phyloP scores from a whole-genome alignment of 2,888 invertebrate species.

The Odontocerum albicorne region DNA sequence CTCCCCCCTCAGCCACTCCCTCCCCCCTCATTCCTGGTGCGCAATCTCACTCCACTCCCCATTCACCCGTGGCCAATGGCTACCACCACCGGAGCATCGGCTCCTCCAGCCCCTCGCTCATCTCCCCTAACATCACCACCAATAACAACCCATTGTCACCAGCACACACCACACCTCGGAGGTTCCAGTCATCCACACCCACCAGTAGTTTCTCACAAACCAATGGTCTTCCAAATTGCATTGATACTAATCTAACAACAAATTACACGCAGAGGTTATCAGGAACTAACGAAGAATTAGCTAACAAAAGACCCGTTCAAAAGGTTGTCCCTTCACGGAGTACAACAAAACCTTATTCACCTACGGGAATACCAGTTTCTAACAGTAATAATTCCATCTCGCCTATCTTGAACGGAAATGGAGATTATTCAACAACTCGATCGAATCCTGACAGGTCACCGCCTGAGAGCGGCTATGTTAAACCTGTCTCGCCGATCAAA shows the following conservation, averaged over 20 bases:
- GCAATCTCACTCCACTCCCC: slow-evolving; percentile 48
- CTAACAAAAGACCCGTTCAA: slow-evolving; percentile 69
- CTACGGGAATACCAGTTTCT: slow-evolving; percentile 43
- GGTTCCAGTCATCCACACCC: slow-evolving; percentile 45
- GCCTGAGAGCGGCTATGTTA: slow-evolving; percentile 53
- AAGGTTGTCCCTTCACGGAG: slow-evolving; percentile 81
- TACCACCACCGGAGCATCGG: slow-evolving; percentile 59
- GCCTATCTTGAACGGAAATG: slow-evolving; percentile 33
- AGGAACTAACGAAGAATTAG: slow-evolving; percentile 14
- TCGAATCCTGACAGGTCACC: slow-evolving; percentile 33
- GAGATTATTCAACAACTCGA: slow-evolving; percentile 24
- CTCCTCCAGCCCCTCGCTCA: slow-evolving; percentile 53
- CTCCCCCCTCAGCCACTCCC: slow-evolving; percentile 56
- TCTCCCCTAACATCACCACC: slow-evolving; percentile 44
- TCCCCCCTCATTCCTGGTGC: slow-evolving; percentile 56
- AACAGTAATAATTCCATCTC: slow-evolving; percentile 40
- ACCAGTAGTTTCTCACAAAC: slow-evolving; percentile 40
- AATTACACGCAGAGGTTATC: neutral
- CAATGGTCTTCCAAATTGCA: slow-evolving; percentile 37
- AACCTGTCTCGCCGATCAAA: slow-evolving; percentile 68
- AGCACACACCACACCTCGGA: slow-evolving; percentile 55
- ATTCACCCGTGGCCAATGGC: slow-evolving; percentile 50
- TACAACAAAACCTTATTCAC: slow-evolving; percentile 43
- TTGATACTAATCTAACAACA: neutral
- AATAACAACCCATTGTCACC: slow-evolving; percentile 47